Percentiles rank a stretch among this genome's conserved stretches.
Evolutionary conservation across 1,140 invertebrate genomes (phyloP).

Genomic region (Phthorimaea operculella): DNA sequence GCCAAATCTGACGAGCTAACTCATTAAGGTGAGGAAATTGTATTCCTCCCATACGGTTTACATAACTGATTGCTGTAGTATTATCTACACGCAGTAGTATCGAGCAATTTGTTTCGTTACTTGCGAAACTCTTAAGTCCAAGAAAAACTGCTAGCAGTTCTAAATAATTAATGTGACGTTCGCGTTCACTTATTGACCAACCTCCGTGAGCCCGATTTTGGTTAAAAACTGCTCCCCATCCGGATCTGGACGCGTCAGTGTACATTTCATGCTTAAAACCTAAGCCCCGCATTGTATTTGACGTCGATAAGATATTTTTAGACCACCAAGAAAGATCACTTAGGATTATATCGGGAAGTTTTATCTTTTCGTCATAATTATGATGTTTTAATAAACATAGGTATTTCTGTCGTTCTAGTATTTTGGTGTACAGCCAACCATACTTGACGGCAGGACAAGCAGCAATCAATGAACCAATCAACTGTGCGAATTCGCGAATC

Average conservation of each 20-base stretch:
- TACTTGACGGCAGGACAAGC: constrained; percentile 10
- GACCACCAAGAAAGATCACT: background rate
- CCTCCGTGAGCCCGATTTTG: constrained; percentile 14
- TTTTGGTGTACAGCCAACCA: constrained; percentile 7
- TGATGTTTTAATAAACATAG: background rate
- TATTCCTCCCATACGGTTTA: constrained; percentile 1
- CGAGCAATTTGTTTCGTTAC: background rate
- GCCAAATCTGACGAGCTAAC: background rate
- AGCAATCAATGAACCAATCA: constrained; percentile 5
- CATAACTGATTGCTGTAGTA: background rate
- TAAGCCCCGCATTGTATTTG: background rate
- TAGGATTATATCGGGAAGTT: background rate
- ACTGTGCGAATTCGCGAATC: constrained; percentile 3
- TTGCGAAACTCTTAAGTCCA: background rate
- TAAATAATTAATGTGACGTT: constrained; percentile 4
- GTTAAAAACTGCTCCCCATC: constrained; percentile 24
- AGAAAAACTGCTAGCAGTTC: constrained; percentile 5
- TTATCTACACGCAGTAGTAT: background rate
- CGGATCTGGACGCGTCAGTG: constrained; percentile 31
- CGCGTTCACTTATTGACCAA: constrained; percentile 21
- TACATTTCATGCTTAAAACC: constrained; percentile 27
- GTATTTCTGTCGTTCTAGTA: constrained; percentile 7
- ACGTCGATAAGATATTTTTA: background rate
- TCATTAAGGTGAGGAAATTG: constrained; percentile 1
- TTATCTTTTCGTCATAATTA: background rate